Evolutionary conservation across 35 echinoderm and acorn worm species (phyloP), one percentile per base, ranked within the genome.

Genomic region (Ophiothrix spiculata): DNA sequence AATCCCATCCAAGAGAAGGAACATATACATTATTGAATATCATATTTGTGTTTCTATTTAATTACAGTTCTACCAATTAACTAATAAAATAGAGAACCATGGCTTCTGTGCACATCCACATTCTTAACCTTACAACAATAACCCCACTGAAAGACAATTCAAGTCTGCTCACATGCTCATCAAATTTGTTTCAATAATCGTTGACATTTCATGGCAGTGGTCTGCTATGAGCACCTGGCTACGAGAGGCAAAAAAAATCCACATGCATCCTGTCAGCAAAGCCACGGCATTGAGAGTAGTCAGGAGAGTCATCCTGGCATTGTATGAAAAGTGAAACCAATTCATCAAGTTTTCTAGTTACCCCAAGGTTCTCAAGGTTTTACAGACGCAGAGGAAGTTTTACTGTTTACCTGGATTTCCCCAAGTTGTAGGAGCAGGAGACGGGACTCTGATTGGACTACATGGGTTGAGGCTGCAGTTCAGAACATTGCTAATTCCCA

Each of bases 401-500:
- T 92, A 77, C 40, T 31, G 23, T 16, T 29, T 88, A 6, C 63
- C 77, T 1, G 86, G 85, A 0, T 88, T 92, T 76, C 90, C 90
- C 31, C 1, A 35, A n/a, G 54, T 86, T 0, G 74, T 86, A 16
- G 83, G 84, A 39, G 42, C 80, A 40, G 80, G 87, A 25, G 90
- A 92, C 73, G 85, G 85, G 1, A 92, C 90, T 13, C 79, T 83
- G 21, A 56, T 92, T 33, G 91, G 87, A 32, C 45, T 93, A 19
- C 87, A 89, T 82, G 82, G 81, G 38, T 84, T 80, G 40, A 40
- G 85, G 10, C 80, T 77, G n/a, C n/a, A n/a, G n/a, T n/a, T n/a
- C n/a, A n/a, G n/a, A n/a, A n/a, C n/a, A n/a, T n/a, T n/a, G n/a
- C n/a, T n/a, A n/a, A n/a, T n/a, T n/a, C n/a, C n/a, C n/a, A n/a